phyloP scores from a whole-genome alignment of 2,113 vertebrate genomes.

The Lanius collurio region DNA sequence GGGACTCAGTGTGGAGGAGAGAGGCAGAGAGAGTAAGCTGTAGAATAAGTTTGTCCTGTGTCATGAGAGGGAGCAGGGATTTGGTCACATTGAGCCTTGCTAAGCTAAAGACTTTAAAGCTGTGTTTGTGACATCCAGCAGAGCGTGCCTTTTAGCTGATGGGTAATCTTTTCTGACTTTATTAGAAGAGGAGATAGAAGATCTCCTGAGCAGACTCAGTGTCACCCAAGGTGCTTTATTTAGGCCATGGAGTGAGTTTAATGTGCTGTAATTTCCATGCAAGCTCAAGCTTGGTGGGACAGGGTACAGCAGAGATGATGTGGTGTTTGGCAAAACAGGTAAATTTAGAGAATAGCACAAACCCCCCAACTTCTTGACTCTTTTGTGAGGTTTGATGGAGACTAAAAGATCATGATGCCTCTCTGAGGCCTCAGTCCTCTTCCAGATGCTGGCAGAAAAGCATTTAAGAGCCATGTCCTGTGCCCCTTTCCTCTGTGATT shows the following conservation, averaged over 20 bases:
- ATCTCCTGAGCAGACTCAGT: not conserved
- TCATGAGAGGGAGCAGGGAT: not conserved
- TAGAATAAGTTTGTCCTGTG: not conserved
- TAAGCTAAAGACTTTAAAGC: not conserved
- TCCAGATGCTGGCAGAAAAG: not conserved
- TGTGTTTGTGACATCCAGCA: not conserved
- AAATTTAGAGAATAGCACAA: not conserved
- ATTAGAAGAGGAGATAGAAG: not conserved
- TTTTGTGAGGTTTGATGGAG: not conserved
- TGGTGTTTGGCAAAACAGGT: not conserved
- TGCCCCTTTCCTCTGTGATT: not conserved
- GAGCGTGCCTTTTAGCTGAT: fast-evolving
- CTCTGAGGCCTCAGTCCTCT: not conserved
- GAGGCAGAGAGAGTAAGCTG: not conserved
- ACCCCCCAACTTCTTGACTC: not conserved
- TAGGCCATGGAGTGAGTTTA: not conserved
- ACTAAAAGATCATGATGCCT: not conserved
- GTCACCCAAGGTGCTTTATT: not conserved
- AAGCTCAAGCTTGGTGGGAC: not conserved
- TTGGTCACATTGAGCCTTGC: not conserved
- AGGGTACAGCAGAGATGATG: not conserved
- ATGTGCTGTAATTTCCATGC: not conserved
- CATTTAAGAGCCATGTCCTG: not conserved
- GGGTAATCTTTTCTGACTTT: not conserved
- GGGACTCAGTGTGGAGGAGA: not conserved